Conservation (phyloP, 2,888 invertebrate species). For the Drosophila falleni region DNA sequence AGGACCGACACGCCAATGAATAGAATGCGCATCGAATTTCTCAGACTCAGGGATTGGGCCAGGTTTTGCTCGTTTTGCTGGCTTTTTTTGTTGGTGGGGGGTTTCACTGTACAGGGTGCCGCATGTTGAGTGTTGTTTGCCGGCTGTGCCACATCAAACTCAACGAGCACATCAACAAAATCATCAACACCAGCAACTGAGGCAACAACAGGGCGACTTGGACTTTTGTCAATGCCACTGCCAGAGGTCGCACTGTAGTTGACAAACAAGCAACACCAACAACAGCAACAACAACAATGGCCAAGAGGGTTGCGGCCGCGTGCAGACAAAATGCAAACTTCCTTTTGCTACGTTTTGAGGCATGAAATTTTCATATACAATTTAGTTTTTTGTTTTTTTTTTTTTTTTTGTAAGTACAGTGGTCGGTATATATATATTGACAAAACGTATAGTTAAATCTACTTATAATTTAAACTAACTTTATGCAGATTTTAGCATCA, state of each 20-base stretch:
- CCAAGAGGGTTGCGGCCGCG: constrained; percentile 66
- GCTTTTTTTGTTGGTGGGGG: too few relatives aligned
- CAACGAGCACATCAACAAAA: constrained; percentile 79
- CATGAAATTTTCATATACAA: constrained; percentile 57
- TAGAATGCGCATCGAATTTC: constrained; percentile 84
- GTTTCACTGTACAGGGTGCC: constrained; percentile 11
- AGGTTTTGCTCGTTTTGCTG: constrained; percentile 16
- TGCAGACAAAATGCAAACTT: constrained; percentile 75
- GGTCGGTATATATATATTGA: too few relatives aligned
- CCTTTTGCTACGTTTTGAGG: constrained; percentile 54
- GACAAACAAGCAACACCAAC: constrained; percentile 85
- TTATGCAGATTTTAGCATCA: too few relatives aligned
- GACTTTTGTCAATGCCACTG: constrained; percentile 38
- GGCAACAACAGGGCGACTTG: constrained; percentile 42
- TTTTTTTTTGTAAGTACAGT: neutral
- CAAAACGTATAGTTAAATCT: too few relatives aligned
- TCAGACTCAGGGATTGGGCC: constrained; percentile 58
- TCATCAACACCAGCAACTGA: constrained; percentile 69
- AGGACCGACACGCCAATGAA: constrained; percentile 80
- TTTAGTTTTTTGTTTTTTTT: constrained; percentile 7
- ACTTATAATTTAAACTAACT: too few relatives aligned
- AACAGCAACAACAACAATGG: constrained; percentile 55
- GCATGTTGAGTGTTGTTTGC: neutral
- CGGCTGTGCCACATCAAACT: constrained; percentile 63
- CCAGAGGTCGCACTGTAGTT: constrained; percentile 73